Percentiles rank a stretch among this genome's conserved stretches.
Conservation (phyloP, 2,888 invertebrate species). For the Drosophila pseudotalamancana region DNA sequence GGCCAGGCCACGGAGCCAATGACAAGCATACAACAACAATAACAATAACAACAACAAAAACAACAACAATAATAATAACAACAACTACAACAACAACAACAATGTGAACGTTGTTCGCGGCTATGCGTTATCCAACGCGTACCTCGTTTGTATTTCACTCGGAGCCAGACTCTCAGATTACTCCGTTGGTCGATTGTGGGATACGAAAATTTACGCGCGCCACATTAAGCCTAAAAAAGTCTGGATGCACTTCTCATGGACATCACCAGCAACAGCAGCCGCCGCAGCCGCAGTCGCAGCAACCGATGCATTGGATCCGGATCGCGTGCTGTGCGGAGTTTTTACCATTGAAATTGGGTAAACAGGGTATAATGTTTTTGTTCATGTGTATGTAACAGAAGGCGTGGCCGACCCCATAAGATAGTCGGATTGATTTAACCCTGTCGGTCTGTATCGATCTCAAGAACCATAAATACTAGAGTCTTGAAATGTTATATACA, state of each 20-base stretch:
- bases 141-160: constrained; percentile 72
- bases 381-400: no score
- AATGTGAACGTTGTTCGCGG: constrained; percentile 39
- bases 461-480: no score
- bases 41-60: constrained; percentile 43
- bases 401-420: no score
- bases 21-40: constrained; percentile 62
- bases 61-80: constrained; percentile 18
- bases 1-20: constrained; percentile 62
- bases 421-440: no score
- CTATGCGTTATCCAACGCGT: constrained; percentile 74
- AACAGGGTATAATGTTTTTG: no score
- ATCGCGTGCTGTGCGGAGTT: constrained; percentile 81
- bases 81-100: constrained; percentile 21
- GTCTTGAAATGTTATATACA: no score
- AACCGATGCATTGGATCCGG: constrained; percentile 39
- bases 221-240: constrained; percentile 61
- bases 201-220: constrained; percentile 61
- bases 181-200: constrained; percentile 43
- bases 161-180: constrained; percentile 60
- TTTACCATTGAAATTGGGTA: no score
- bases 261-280: no score
- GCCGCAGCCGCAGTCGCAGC: constrained; percentile 5
- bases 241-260: constrained; percentile 27
- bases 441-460: no score